These are phyloP conservation scores for Podilymbus podiceps DNA, from an alignment of 2,113 vertebrate genomes.

Conservation along the genomic window DNA sequence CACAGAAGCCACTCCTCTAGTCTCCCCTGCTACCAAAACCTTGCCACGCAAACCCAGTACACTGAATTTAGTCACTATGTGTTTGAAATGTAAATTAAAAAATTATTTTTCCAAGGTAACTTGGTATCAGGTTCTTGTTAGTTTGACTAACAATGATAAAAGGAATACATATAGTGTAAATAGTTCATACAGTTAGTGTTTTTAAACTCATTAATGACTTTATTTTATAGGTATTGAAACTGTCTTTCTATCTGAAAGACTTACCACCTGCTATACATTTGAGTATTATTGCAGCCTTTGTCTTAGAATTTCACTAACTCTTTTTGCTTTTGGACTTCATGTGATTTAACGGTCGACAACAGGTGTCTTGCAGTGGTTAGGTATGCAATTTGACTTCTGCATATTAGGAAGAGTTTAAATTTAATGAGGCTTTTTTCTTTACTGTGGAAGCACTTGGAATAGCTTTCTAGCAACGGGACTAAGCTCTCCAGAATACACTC, in stretches of 20 bases:
- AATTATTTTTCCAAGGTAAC: not conserved
- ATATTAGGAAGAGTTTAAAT: not conserved
- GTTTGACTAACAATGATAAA: not conserved
- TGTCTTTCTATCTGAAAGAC: not conserved
- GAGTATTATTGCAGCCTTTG: not conserved
- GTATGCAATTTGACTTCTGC: not conserved
- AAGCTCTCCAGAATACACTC: not conserved
- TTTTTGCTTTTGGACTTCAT: not conserved
- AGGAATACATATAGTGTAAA: not conserved
- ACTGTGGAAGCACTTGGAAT: not conserved
- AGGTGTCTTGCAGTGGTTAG: not conserved
- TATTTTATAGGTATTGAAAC: not conserved
- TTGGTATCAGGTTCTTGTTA: not conserved
- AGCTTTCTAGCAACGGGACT: not conserved
- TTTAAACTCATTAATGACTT: not conserved
- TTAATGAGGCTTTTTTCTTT: not conserved
- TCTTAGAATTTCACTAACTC: not conserved
- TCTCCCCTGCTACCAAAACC: too few species aligned
- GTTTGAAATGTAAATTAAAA: not conserved
- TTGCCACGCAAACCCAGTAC: too few species aligned
- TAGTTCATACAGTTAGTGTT: not conserved
- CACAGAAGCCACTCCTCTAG: too few species aligned
- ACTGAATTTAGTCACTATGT: not conserved
- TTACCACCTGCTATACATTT: not conserved
- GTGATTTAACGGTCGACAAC: not conserved